Evolutionary conservation across 2,113 vertebrate species (phyloP).

Genomic region (Trichechus manatus): DNA sequence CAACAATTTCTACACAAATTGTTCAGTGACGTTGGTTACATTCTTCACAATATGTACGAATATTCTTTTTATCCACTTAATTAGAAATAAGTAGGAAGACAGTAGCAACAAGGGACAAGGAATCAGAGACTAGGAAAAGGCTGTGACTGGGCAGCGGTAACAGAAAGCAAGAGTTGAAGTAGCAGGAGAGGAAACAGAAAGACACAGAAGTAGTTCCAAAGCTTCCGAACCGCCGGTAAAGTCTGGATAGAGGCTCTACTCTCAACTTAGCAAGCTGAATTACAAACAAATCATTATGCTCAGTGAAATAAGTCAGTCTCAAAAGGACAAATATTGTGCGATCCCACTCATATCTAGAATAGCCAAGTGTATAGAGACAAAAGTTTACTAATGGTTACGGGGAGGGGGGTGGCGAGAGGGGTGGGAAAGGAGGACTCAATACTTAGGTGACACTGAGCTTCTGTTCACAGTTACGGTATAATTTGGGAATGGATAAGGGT

Average conservation of each 20-base stretch:
- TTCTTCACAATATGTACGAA: background rate
- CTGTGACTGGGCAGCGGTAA: background rate
- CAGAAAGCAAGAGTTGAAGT: background rate
- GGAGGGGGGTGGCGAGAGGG: background rate
- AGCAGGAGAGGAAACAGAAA: background rate
- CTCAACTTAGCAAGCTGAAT: background rate
- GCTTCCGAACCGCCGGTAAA: background rate
- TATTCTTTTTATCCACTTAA: slow-evolving; percentile 52
- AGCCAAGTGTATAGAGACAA: background rate
- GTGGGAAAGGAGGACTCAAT: background rate
- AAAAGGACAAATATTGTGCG: background rate
- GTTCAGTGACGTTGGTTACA: background rate
- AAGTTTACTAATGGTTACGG: background rate
- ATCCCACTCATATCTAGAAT: background rate
- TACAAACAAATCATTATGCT: slow-evolving; percentile 4
- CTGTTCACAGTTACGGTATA: background rate
- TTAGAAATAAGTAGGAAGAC: background rate
- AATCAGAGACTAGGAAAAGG: background rate
- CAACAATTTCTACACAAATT: background rate
- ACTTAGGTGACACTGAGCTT: background rate
- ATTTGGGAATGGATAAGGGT: background rate
- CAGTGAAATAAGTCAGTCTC: background rate
- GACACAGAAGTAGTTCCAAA: background rate
- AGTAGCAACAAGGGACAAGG: background rate
- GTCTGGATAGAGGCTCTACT: background rate